Conservation (phyloP, 1,140 invertebrate species). For the Berghia stephanieae region DNA sequence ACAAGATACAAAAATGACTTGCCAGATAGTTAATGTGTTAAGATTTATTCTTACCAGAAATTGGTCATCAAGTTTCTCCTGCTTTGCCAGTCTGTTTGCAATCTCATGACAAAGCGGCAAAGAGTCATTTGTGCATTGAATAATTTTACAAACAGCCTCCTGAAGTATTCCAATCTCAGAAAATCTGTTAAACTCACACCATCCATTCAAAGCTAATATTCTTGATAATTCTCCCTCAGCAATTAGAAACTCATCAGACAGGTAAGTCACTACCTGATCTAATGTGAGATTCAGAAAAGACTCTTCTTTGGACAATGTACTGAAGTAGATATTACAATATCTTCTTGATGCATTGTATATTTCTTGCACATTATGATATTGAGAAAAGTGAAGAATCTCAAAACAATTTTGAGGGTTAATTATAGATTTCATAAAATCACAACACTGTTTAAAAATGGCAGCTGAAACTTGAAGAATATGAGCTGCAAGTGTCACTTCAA, state of each 20-base stretch:
- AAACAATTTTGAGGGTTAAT: constrained; percentile 1
- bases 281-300: background rate
- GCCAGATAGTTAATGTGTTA: too few relatives aligned
- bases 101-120: too few relatives aligned
- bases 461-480: background rate
- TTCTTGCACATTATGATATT: background rate
- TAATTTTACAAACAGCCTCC: too few relatives aligned
- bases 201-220: too few relatives aligned
- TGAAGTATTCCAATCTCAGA: too few relatives aligned
- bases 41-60: too few relatives aligned
- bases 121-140: too few relatives aligned
- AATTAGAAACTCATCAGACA: constrained; percentile 22
- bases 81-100: too few relatives aligned
- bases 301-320: background rate
- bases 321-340: constrained; percentile 7
- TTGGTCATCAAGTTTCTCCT: too few relatives aligned
- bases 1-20: too few relatives aligned
- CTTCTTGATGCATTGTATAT: constrained; percentile 2
- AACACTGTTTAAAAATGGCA: background rate
- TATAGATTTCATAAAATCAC: background rate
- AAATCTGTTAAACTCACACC: too few relatives aligned
- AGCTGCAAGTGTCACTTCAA: background rate
- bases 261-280: background rate
- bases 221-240: constrained; percentile 21
- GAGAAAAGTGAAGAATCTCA: constrained; percentile 16